phyloP scores from a whole-genome alignment of 2,797 vertebrate genomes.

The Crax fasciolata region DNA sequence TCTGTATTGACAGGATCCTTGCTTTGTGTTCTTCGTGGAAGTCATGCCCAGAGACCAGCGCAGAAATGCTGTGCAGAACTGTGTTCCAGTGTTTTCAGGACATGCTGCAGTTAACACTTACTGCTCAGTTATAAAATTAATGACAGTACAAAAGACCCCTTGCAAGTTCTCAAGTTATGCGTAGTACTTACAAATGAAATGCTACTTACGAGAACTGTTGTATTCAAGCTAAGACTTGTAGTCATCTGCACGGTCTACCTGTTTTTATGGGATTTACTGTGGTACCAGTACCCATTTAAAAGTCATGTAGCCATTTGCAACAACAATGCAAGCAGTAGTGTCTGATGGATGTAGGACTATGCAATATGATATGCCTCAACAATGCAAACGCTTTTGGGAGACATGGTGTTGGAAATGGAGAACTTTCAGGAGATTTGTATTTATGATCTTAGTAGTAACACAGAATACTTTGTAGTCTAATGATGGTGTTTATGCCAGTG shows the following conservation, averaged over 20 bases:
- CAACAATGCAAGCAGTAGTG: conserved; percentile 80
- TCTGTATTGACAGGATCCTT: conserved; percentile 84
- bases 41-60: conserved; percentile 90
- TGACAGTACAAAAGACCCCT: not conserved
- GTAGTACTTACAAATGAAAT: conserved; percentile 21
- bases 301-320: conserved; percentile 68
- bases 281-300: conserved; percentile 9
- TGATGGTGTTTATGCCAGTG: not conserved
- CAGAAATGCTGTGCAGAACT: conserved; percentile 85
- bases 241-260: not conserved
- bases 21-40: conserved; percentile 89
- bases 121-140: conserved; percentile 86
- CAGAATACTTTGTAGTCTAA: conserved; percentile 3
- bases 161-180: not conserved
- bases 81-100: conserved; percentile 86
- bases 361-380: conserved; percentile 84
- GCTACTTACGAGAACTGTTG: not conserved
- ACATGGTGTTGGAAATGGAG: not conserved
- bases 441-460: not conserved
- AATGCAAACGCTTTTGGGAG: conserved; percentile 72
- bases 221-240: not conserved
- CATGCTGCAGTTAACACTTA: conserved; percentile 87
- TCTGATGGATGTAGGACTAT: conserved; percentile 82
- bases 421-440: not conserved
- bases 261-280: conserved; percentile 23